A percentile compares a stretch with the other conserved stretches of the same genome.
Conservation (phyloP, 2,113 vertebrate species). For the Neotoma lepida region DNA sequence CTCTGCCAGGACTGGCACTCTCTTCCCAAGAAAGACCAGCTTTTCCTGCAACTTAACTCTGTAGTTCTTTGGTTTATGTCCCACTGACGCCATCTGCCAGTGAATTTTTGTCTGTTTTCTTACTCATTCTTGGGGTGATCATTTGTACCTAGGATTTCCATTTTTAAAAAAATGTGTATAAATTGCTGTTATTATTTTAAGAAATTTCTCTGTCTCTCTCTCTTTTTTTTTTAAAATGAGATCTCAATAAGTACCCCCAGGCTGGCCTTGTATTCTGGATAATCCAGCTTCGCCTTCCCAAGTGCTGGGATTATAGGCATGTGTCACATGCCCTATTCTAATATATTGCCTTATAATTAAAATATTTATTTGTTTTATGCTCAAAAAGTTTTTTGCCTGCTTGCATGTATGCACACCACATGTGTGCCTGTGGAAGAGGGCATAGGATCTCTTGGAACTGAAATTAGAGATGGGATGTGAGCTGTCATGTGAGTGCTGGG, state of each 20-base stretch:
- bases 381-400: neutral
- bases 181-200: neutral
- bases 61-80: neutral
- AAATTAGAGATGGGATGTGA: neutral
- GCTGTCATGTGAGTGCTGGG: neutral
- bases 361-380: neutral
- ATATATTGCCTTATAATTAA: neutral
- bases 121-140: neutral
- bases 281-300: neutral
- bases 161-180: neutral
- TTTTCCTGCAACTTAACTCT: neutral
- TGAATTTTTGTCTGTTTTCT: neutral
- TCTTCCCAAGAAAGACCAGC: neutral
- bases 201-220: neutral
- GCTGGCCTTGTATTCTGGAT: neutral
- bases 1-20: neutral
- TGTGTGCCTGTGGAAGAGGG: neutral
- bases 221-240: neutral
- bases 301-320: neutral
- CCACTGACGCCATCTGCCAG: neutral
- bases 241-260: neutral
- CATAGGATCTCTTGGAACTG: neutral
- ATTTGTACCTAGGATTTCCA: neutral
- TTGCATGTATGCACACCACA: too few species aligned
- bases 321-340: neutral